These are phyloP conservation scores for Pelobates cultripes DNA, from an alignment of 2,797 vertebrate species.

Conservation along the genomic window DNA sequence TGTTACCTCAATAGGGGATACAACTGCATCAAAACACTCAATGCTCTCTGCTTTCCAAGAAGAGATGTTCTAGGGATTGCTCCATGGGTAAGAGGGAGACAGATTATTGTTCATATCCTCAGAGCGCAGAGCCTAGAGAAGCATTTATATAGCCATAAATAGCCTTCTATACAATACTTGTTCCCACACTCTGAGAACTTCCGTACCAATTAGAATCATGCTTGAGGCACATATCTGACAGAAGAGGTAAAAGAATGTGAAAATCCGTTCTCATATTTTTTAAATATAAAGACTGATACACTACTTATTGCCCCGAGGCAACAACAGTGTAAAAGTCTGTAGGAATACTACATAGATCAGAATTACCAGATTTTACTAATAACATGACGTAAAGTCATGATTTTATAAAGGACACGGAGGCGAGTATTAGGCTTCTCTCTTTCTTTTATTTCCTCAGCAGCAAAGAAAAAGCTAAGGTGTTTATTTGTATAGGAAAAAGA, in stretches of 20 bases:
- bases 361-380: too few relatives aligned
- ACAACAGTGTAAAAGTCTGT: neutral
- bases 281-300: conserved; percentile 9
- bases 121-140: neutral
- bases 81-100: neutral
- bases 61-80: conserved; percentile 15
- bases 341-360: neutral
- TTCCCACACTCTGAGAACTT: conserved; percentile 18
- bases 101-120: neutral
- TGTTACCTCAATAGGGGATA: conserved; percentile 45
- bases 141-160: conserved; percentile 17
- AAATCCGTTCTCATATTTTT: conserved; percentile 9
- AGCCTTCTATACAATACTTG: neutral
- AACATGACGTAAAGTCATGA: too few relatives aligned
- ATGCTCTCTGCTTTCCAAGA: neutral
- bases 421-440: too few relatives aligned
- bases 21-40: conserved; percentile 2
- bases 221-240: conserved; percentile 22
- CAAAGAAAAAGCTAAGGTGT: too few relatives aligned
- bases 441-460: too few relatives aligned
- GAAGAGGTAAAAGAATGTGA: neutral
- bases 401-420: too few relatives aligned
- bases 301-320: neutral
- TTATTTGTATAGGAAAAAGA: too few relatives aligned
- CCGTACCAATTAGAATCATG: conserved; percentile 22